Evolutionary conservation across 1,140 invertebrate species (phyloP), one percentile per base, ranked within the genome.

Genomic region (Bombus superbus): DNA sequence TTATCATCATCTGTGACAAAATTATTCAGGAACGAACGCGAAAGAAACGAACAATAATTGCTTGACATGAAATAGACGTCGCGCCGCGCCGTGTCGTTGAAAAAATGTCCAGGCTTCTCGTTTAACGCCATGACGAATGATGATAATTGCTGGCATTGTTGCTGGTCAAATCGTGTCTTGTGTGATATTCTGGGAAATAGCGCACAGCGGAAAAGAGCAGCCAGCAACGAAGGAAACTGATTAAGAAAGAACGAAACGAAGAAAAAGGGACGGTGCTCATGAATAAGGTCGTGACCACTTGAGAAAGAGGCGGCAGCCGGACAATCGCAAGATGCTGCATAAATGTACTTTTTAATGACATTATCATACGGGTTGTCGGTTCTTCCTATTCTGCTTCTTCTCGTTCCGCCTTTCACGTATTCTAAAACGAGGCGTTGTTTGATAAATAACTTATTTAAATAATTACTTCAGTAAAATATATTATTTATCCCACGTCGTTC

Each of bases 81-180:
- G 35, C 53, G 35, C 3, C 28, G 3, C 28, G 10, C 22, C 62
- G 47, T 83, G 32, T 68, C 66, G 44, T 86, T 66, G 81, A 77
- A 57, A 28, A 69, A 83, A 22, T 38, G 32, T 6, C 35, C 18
- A 38, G 32, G 3, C 69, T 83, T 88, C 73, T 88, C 44, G 38
- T 35, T 74, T 83, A 69, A 87, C 64, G 68, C 32, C 47, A n/a
- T 38, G 76, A 85, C 76, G 69, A 88, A 83, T 75, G 81, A 78
- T 53, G 35, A 62, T 64, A 88, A 88, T 87, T 83, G 69, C 64
- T 53, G 62, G 18, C 42, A 40, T 38, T 62, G 38, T 81, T 28
- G 84, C 75, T 76, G n/a, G 44, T 13, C 35, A 74, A 83, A 74
- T 68, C 53, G 35, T 40, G 9, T 38, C 25, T 8, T 35, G 40